Conservation (phyloP, 2,113 vertebrate genomes). For the Baryphthengus martii region DNA sequence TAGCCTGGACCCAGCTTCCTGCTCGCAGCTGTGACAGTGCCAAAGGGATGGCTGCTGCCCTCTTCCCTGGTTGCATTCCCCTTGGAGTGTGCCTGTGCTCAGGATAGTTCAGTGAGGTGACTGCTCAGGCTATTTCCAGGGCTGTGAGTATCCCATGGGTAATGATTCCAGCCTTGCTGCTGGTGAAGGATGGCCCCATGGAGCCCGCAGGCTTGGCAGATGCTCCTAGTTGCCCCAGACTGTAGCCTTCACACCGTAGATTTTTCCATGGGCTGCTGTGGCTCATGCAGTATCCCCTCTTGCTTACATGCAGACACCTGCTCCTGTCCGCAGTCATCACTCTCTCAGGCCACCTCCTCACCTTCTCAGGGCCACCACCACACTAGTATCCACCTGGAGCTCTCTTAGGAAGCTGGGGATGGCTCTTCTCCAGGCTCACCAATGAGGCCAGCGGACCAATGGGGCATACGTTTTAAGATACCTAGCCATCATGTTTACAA, state of each 20-base stretch:
- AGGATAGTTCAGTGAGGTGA: background rate
- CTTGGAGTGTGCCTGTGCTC: background rate
- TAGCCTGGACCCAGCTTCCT: background rate
- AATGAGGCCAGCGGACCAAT: background rate
- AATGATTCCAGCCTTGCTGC: background rate
- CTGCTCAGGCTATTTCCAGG: background rate
- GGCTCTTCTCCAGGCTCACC: background rate
- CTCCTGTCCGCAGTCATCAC: background rate
- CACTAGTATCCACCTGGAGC: accelerated
- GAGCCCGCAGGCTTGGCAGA: background rate
- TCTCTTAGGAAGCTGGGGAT: background rate
- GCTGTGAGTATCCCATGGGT: background rate
- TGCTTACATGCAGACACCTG: background rate
- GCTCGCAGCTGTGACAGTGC: background rate
- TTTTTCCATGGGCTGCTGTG: background rate
- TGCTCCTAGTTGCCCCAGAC: background rate
- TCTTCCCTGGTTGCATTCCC: background rate
- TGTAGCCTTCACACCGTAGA: background rate
- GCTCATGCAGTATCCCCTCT: background rate
- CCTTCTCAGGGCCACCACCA: background rate
- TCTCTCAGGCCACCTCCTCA: background rate
- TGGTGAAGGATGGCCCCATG: background rate
- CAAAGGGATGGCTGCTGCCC: background rate
- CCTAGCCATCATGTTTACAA: background rate
- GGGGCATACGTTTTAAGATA: background rate